Percentiles rank a stretch among this genome's conserved stretches.
These are phyloP conservation scores for Deroptyus accipitrinus DNA, from an alignment of 2,113 vertebrate species.

Conservation along the genomic window DNA sequence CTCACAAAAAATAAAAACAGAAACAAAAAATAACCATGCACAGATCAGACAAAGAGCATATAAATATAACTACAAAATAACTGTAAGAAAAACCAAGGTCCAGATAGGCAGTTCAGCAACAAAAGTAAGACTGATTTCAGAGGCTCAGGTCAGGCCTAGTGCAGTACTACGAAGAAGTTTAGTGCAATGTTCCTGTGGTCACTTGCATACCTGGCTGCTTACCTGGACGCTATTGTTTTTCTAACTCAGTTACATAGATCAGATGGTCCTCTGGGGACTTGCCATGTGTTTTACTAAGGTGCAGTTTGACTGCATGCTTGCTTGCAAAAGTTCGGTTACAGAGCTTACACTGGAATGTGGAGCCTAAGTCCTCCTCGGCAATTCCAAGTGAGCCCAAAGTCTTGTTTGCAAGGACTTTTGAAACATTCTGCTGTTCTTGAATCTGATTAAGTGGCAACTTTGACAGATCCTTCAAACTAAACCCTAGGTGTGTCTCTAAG, in stretches of 20 bases:
- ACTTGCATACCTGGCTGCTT: conserved; percentile 86
- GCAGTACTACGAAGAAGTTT: conserved; percentile 88
- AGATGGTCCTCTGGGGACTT: conserved; percentile 99
- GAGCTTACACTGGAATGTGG: conserved; percentile 95
- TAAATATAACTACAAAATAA: conserved; percentile 89
- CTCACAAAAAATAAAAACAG: conserved; percentile 83
- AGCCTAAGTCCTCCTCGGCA: conserved; percentile 89
- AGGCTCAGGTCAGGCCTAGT: conserved; percentile 95
- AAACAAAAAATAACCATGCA: conserved; percentile 79
- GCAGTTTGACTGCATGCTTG: conserved; percentile 99
- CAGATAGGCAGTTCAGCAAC: conserved; percentile 93
- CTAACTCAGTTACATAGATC: conserved; percentile 93
- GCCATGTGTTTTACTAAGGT: conserved; percentile 99
- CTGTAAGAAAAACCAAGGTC: conserved; percentile 93
- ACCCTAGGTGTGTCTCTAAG: conserved; percentile 96
- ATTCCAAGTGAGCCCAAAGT: conserved; percentile 85
- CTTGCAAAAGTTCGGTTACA: conserved; percentile 98
- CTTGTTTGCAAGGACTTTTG: conserved; percentile 88
- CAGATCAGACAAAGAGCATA: conserved; percentile 82
- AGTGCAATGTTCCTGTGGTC: conserved; percentile 89
- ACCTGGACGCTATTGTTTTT: conserved; percentile 85
- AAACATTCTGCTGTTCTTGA: conserved; percentile 91
- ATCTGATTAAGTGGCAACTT: conserved; percentile 95
- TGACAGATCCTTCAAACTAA: conserved; percentile 97
- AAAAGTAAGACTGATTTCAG: conserved; percentile 88